Conservation (phyloP, 1,140 invertebrate species). For the Bilobella aurantiaca region DNA sequence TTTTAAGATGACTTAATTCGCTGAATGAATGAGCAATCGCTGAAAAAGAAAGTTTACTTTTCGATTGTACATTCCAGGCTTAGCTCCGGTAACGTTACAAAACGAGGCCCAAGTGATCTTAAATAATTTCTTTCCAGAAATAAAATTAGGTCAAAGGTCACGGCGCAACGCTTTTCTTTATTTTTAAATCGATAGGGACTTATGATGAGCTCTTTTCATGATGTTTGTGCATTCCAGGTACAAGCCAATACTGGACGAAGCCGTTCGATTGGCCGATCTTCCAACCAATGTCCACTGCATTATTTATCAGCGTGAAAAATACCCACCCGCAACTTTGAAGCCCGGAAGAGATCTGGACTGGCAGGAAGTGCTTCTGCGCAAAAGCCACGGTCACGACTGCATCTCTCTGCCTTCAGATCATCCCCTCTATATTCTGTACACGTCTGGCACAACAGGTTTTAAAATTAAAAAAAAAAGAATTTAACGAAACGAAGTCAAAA, state of each 20-base stretch:
- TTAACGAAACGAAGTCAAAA: too few species aligned
- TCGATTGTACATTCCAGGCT: too few species aligned
- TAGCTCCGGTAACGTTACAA: too few species aligned
- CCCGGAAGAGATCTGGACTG: slow-evolving; percentile 59
- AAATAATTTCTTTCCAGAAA: too few species aligned
- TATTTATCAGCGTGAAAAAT: slow-evolving; percentile 61
- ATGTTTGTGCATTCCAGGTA: slow-evolving; percentile 49
- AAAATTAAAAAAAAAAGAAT: background rate
- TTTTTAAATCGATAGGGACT: too few species aligned
- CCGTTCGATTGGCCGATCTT: slow-evolving; percentile 54
- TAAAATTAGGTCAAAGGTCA: too few species aligned
- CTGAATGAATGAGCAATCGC: too few species aligned
- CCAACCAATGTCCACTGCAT: slow-evolving; percentile 58
- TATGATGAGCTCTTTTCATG: too few species aligned
- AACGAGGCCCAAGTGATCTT: too few species aligned
- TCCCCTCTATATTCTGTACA: slow-evolving; percentile 84
- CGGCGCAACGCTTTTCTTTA: too few species aligned
- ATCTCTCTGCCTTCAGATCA: slow-evolving; percentile 78
- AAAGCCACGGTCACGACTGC: slow-evolving; percentile 57
- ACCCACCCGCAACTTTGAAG: slow-evolving; percentile 53
- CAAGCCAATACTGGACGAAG: slow-evolving; percentile 76
- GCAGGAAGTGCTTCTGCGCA: slow-evolving; percentile 49
- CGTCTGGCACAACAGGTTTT: slow-evolving; percentile 74
- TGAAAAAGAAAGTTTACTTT: too few species aligned
- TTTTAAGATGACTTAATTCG: too few species aligned